Conservation (phyloP, 2,797 vertebrate species). For the Tragopan temminckii region DNA sequence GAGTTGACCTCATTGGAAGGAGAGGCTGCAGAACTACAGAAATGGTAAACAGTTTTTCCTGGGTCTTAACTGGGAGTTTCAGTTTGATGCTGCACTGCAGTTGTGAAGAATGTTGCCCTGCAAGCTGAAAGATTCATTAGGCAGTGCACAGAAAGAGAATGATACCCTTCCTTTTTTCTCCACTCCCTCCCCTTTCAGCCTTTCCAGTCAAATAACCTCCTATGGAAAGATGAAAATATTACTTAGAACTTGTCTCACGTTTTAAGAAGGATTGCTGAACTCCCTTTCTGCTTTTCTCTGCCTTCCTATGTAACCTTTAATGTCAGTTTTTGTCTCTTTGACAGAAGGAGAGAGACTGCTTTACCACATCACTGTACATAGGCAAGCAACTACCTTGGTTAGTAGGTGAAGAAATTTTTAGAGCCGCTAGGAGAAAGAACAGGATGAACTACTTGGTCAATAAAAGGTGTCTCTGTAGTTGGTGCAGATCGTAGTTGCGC, state of each 20-base stretch:
- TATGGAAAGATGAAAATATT: neutral
- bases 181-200: neutral
- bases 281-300: neutral
- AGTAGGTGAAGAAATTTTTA: neutral
- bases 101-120: neutral
- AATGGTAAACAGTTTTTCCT: neutral
- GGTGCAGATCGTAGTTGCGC: neutral
- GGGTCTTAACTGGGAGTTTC: neutral
- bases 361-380: neutral
- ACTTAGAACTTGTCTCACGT: neutral
- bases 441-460: neutral
- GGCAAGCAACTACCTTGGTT: neutral
- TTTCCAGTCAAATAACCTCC: neutral
- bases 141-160: neutral
- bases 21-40: neutral
- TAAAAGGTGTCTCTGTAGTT: neutral
- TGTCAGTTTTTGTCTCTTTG: neutral
- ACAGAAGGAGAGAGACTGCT: neutral
- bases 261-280: neutral
- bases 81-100: neutral
- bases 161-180: neutral
- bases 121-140: neutral
- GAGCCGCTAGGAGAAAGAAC: neutral
- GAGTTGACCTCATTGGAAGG: neutral
- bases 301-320: neutral